Conservation (phyloP, 2,113 vertebrate genomes). For the Aspidoscelis tigris region DNA sequence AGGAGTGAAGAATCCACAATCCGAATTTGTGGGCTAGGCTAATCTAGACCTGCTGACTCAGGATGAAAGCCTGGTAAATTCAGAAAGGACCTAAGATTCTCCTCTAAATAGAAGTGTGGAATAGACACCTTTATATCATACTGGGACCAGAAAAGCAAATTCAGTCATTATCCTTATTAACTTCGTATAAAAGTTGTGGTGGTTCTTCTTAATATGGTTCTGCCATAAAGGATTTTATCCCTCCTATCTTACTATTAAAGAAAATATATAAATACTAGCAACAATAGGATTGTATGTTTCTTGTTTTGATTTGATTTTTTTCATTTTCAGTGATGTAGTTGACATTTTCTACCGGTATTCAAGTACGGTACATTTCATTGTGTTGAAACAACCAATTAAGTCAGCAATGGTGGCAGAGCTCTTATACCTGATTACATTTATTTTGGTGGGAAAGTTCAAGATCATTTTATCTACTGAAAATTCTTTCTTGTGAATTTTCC, state of each 20-base stretch:
- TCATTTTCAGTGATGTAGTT: neutral
- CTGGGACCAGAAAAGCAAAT: neutral
- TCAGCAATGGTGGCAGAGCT: neutral
- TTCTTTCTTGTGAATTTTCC: neutral
- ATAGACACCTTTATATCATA: neutral
- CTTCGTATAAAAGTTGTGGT: fast-evolving
- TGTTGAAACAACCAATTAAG: neutral
- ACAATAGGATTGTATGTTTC: neutral
- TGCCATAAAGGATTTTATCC: neutral
- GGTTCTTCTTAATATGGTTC: neutral
- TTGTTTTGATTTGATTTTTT: neutral
- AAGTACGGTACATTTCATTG: neutral
- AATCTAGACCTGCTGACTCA: too few relatives aligned
- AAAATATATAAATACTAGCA: neutral
- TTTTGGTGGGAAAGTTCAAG: constrained; percentile 13
- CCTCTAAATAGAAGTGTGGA: neutral
- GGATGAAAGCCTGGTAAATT: too few relatives aligned
- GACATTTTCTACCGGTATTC: neutral
- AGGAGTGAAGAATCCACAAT: too few relatives aligned
- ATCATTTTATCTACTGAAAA: neutral
- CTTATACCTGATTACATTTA: neutral
- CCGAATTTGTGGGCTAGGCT: too few relatives aligned
- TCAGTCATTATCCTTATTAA: neutral
- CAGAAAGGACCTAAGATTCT: neutral
- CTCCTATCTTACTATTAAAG: too few relatives aligned